Conservation (phyloP, 2,113 vertebrate genomes). For the Capra hircus region DNA sequence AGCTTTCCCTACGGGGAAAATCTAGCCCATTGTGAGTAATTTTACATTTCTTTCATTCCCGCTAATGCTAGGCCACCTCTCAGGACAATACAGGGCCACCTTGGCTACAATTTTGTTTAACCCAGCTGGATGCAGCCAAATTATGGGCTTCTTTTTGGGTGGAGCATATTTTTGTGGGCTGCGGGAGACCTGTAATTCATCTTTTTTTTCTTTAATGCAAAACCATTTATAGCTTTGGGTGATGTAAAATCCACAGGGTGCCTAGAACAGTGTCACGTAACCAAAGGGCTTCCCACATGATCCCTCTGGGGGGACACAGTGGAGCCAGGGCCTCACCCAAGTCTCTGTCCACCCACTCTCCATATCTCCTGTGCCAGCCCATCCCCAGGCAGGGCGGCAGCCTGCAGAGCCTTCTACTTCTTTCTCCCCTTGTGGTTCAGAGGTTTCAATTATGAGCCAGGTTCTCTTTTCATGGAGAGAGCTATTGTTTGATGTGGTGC, state of each 20-base stretch:
- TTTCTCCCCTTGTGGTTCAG: neutral
- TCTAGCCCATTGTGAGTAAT: constrained; percentile 40
- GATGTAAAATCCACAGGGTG: constrained; percentile 61
- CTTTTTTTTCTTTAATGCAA: constrained; percentile 30
- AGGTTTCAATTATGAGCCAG: constrained; percentile 41
- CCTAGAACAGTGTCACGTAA: constrained; percentile 47
- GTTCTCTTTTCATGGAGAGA: constrained; percentile 52
- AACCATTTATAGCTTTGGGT: constrained; percentile 71
- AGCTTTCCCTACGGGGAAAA: constrained; percentile 36
- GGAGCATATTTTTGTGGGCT: constrained; percentile 71
- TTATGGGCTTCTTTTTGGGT: constrained; percentile 73
- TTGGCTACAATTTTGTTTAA: constrained; percentile 62
- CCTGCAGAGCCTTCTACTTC: neutral
- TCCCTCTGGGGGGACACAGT: constrained; percentile 40
- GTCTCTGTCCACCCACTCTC: neutral
- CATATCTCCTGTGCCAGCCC: neutral
- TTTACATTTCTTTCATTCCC: constrained; percentile 55
- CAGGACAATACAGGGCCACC: constrained; percentile 50
- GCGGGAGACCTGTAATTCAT: constrained; percentile 70
- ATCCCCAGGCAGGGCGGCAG: neutral
- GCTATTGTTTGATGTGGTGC: constrained; percentile 53
- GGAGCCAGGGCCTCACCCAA: constrained; percentile 51
- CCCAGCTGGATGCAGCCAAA: constrained; percentile 68
- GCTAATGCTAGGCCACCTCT: constrained; percentile 51
- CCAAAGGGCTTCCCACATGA: constrained; percentile 46